phyloP scores from a whole-genome alignment of 2,113 vertebrate species.

The Boulengeromyrus knoepffleri region DNA sequence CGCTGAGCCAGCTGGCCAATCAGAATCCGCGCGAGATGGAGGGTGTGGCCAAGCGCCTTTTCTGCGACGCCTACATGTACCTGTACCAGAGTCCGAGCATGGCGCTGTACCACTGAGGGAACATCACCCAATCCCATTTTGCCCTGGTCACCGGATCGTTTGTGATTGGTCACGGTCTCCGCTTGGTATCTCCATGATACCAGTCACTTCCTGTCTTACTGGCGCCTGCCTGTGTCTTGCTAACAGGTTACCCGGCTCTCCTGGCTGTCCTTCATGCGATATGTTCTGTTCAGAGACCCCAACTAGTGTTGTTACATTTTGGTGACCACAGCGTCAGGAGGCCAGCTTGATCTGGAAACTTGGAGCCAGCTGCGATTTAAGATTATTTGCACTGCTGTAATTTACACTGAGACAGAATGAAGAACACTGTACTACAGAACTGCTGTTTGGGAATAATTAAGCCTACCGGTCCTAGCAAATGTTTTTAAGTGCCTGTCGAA shows the following conservation, averaged over 20 bases:
- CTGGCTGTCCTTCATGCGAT: not conserved
- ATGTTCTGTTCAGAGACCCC: not conserved
- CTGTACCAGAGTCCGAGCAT: conserved; percentile 77
- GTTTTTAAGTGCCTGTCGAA: not conserved
- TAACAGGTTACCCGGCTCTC: not conserved
- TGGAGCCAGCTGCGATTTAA: not conserved
- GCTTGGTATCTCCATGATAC: not conserved
- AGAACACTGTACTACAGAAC: not conserved
- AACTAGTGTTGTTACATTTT: not conserved
- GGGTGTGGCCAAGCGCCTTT: conserved; percentile 79
- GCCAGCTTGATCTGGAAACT: not conserved
- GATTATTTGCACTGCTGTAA: not conserved
- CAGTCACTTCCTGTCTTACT: not conserved
- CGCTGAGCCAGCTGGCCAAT: conserved; percentile 57
- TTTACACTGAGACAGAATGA: not conserved
- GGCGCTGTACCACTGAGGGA: conserved; percentile 67
- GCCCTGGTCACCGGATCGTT: not conserved
- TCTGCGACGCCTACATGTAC: conserved; percentile 87
- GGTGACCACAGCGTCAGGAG: not conserved
- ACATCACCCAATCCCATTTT: not conserved
- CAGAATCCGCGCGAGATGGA: conserved; percentile 77
- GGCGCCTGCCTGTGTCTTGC: not conserved
- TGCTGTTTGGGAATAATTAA: not conserved
- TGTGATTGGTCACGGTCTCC: not conserved
- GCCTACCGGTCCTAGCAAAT: not conserved